Percentiles rank a stretch among this genome's conserved stretches.
Conservation (phyloP, 2,888 invertebrate genomes). For the Trichacis sp. region DNA sequence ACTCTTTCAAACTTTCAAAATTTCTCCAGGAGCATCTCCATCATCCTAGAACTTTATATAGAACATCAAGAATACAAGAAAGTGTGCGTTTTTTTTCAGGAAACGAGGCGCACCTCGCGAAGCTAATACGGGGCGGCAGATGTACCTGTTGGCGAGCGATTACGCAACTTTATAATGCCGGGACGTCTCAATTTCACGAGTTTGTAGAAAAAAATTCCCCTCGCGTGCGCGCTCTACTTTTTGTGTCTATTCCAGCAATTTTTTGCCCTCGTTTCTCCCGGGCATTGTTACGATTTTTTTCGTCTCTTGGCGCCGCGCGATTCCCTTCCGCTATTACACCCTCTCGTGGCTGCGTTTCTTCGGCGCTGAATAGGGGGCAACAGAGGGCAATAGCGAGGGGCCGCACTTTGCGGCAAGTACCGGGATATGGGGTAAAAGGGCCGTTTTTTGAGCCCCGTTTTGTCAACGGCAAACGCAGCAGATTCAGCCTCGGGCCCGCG, state of each 20-base stretch:
- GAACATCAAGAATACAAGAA: too few species aligned
- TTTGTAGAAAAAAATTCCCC: conserved; percentile 41
- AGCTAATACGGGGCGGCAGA: conserved; percentile 51
- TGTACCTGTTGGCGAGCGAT: conserved; percentile 65
- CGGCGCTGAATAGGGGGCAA: too few species aligned
- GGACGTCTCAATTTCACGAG: conserved; percentile 68
- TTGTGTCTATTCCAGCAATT: conserved; percentile 30
- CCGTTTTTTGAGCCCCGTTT: too few species aligned
- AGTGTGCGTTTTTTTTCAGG: too few species aligned
- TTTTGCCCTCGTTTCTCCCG: conserved; percentile 5
- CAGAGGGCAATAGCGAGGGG: conserved; percentile 20
- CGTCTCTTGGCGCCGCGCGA: neutral
- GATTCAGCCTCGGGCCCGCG: conserved; percentile 22
- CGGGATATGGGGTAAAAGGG: neutral
- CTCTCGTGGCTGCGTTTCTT: conserved; percentile 35
- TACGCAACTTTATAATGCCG: conserved; percentile 61
- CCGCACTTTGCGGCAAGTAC: neutral
- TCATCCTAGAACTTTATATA: too few species aligned
- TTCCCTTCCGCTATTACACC: conserved; percentile 39
- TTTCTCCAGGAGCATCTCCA: too few species aligned
- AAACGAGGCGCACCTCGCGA: conserved; percentile 41
- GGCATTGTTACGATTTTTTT: conserved; percentile 4
- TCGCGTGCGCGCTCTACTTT: conserved; percentile 23
- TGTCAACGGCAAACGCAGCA: neutral
- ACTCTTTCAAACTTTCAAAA: too few species aligned